Conservation (phyloP, 2,797 vertebrate genomes). For the Anas bahamensis region DNA sequence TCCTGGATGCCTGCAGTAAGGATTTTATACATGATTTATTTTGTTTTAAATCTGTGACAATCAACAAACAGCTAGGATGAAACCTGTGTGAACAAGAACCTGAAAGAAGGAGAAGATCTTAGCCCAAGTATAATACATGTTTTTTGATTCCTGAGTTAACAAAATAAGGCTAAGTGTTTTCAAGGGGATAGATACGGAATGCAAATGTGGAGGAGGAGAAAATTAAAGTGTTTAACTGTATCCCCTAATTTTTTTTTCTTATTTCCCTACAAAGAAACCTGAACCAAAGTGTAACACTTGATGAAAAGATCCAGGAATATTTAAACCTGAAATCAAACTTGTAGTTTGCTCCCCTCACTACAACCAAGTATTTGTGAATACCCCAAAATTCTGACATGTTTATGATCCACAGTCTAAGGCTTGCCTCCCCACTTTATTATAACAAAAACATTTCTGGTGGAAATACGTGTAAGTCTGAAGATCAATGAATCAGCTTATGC, state of each 20-base stretch:
- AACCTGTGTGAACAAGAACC: constrained; percentile 24
- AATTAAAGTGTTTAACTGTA: neutral
- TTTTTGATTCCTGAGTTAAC: constrained; percentile 21
- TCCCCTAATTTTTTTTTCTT: neutral
- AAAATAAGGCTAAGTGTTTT: neutral
- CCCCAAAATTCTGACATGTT: neutral
- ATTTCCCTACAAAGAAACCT: neutral
- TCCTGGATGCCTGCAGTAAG: neutral
- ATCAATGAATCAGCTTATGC: neutral
- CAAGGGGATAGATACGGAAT: neutral
- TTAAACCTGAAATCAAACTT: neutral
- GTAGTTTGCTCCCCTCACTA: rapidly evolving
- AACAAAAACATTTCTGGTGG: neutral
- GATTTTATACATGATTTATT: constrained; percentile 12
- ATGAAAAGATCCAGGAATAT: neutral
- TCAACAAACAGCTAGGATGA: neutral
- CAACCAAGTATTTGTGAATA: rapidly evolving
- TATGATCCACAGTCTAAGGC: neutral
- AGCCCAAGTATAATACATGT: neutral
- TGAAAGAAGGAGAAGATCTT: constrained; percentile 24
- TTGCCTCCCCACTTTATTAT: neutral
- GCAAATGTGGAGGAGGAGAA: neutral
- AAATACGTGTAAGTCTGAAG: neutral
- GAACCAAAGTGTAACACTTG: neutral
- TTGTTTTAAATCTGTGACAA: constrained; percentile 18